A percentile compares a stretch with the other conserved stretches of the same genome.
Evolutionary conservation across 1,140 invertebrate genomes (phyloP).

Genomic region (Drosophila rufa): DNA sequence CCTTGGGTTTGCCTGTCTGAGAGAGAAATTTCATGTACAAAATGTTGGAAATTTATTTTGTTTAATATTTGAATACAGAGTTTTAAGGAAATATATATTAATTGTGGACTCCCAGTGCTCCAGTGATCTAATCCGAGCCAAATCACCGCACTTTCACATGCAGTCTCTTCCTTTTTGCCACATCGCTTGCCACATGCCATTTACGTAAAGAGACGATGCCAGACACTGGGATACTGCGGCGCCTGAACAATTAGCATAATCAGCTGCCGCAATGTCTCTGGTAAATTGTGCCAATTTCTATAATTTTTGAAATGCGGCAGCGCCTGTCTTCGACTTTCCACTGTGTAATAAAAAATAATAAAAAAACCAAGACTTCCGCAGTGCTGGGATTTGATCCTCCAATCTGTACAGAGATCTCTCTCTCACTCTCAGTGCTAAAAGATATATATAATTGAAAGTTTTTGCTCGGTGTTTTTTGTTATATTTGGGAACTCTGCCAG

Average conservation of each 20-base stretch:
- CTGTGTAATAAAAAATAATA: constrained; percentile 13
- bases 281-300: constrained; percentile 76
- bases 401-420: constrained; percentile 4
- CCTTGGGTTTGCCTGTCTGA: neutral
- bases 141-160: constrained; percentile 2
- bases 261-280: constrained; percentile 66
- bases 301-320: constrained; percentile 63
- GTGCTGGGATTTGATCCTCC: constrained; percentile 18
- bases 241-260: constrained; percentile 73
- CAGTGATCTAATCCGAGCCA: constrained; percentile 10
- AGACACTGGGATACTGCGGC: constrained; percentile 22
- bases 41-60: neutral
- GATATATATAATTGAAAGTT: constrained; percentile 43
- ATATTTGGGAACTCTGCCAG: constrained; percentile 50
- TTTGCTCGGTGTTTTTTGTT: constrained; percentile 2
- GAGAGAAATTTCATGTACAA: neutral
- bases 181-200: constrained; percentile 34
- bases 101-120: neutral
- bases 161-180: constrained; percentile 38
- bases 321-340: constrained; percentile 47
- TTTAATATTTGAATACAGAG: neutral
- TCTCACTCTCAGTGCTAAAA: neutral
- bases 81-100: too few species aligned
- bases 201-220: constrained; percentile 61
- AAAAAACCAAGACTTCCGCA: constrained; percentile 31